A percentile compares a stretch with the other conserved stretches of the same genome.
phyloP scores from a whole-genome alignment of 1,140 invertebrate species.

The Samia ricini region DNA sequence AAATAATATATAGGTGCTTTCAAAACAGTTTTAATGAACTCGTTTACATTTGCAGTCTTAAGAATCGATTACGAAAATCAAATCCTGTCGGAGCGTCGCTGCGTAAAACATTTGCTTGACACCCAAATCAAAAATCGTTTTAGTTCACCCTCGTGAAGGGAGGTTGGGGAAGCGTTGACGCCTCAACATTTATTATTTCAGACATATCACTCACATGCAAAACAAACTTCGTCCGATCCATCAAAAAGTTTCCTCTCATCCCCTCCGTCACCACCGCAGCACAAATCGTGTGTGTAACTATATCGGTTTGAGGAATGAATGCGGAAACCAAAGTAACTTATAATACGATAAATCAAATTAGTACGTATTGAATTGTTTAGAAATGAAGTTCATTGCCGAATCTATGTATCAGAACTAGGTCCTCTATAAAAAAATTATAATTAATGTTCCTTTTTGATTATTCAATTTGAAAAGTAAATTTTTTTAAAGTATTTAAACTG shows the following conservation, averaged over 20 bases:
- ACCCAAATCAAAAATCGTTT: conserved; percentile 78
- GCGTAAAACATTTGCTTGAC: conserved; percentile 76
- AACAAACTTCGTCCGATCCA: conserved; percentile 77
- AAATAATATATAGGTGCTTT: background rate
- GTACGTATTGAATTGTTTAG: background rate
- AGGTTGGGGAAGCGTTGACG: conserved; percentile 68
- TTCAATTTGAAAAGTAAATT: no score
- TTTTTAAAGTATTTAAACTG: no score
- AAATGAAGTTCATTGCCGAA: background rate
- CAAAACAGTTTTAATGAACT: conserved; percentile 10
- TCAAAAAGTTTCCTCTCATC: conserved; percentile 71
- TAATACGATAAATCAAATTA: background rate
- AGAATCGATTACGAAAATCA: conserved; percentile 75
- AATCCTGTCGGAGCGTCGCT: conserved; percentile 65
- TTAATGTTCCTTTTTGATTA: no score
- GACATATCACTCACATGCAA: conserved; percentile 78
- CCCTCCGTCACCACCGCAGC: conserved; percentile 31
- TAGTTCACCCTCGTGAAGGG: conserved; percentile 66
- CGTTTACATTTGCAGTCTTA: conserved; percentile 46
- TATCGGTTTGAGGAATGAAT: conserved; percentile 49
- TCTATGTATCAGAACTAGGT: background rate
- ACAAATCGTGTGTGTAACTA: conserved; percentile 77
- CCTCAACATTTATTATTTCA: conserved; percentile 78
- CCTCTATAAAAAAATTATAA: no score
- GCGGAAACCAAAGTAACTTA: conserved; percentile 5